A percentile compares a stretch with the other conserved stretches of the same genome.
Evolutionary conservation across 53 echinoderm and acorn worm genomes (phyloP).

Genomic region (Luidia sarsii): DNA sequence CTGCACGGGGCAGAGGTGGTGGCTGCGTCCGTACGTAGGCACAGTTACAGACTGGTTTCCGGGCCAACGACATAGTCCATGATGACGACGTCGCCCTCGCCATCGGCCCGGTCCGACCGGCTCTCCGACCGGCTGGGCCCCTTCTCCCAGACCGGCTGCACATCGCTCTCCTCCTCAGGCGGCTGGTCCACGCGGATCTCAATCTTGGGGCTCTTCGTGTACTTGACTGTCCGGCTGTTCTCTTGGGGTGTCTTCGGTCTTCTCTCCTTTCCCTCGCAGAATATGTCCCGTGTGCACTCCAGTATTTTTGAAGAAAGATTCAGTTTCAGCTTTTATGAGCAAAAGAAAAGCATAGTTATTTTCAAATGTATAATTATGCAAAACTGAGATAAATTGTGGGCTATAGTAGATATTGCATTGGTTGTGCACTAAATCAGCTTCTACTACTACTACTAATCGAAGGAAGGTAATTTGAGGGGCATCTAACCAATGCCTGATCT

Average conservation of each 20-base stretch:
- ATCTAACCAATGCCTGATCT: too few relatives aligned
- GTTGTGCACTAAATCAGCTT: too few relatives aligned
- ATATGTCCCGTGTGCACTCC: background rate
- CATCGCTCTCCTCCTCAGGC: slow-evolving; percentile 11
- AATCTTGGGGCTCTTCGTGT: slow-evolving; percentile 1
- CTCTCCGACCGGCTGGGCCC: background rate
- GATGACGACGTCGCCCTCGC: background rate
- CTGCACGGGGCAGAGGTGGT: too few relatives aligned
- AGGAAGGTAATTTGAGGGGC: too few relatives aligned
- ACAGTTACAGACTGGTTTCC: slow-evolving; percentile 7
- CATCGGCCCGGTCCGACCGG: background rate
- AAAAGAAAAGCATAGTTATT: background rate
- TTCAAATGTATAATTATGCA: too few relatives aligned
- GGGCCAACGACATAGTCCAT: background rate
- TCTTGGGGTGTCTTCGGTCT: slow-evolving; percentile 18
- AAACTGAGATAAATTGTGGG: too few relatives aligned
- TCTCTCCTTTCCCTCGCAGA: background rate
- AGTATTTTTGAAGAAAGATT: background rate
- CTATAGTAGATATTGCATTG: too few relatives aligned
- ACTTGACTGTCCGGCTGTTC: slow-evolving; percentile 9
- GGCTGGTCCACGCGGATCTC: slow-evolving; percentile 16
- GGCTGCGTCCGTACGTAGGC: too few relatives aligned
- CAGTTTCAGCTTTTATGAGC: background rate
- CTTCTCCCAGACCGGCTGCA: background rate
- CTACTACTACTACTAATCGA: too few relatives aligned